These are phyloP conservation scores for Haliclona indistincta DNA, from an alignment of 37 sponge, comb jelly and placozoan species.

Conservation along the genomic window DNA sequence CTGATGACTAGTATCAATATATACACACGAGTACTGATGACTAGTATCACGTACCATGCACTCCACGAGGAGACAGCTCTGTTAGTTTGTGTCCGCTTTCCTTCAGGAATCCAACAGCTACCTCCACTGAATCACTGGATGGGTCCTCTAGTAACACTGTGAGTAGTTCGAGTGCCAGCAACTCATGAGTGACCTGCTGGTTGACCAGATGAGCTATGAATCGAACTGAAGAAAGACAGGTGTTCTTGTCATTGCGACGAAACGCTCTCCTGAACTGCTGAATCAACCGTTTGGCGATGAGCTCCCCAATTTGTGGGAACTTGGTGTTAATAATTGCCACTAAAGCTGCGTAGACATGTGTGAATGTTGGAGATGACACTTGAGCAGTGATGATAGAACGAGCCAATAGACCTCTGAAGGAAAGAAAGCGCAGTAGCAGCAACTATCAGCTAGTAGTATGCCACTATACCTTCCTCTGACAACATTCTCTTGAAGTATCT, in stretches of 20 bases:
- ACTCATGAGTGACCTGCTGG: conserved; percentile 90
- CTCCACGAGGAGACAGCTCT: conserved; percentile 76
- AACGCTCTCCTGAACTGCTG: conserved; percentile 82
- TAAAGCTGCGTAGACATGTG: conserved; percentile 95
- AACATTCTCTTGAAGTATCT: conserved; percentile 92
- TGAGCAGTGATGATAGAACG: conserved; percentile 93
- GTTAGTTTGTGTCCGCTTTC: conserved; percentile 85
- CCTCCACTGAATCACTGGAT: conserved; percentile 94
- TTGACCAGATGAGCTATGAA: conserved; percentile 97
- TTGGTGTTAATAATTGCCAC: conserved; percentile 98
- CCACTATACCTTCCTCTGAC: conserved; percentile 82
- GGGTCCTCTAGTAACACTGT: conserved; percentile 91
- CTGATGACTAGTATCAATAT: no score
- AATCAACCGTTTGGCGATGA: conserved; percentile 84
- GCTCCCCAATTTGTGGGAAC: conserved; percentile 94
- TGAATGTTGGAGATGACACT: conserved; percentile 89
- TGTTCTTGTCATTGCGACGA: conserved; percentile 84
- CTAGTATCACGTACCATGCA: conserved; percentile 47
- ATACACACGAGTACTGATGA: neutral
- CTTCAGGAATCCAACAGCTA: conserved; percentile 89
- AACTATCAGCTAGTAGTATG: neutral
- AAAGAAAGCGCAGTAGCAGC: neutral
- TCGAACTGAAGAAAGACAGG: conserved; percentile 85
- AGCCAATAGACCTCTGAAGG: conserved; percentile 78
- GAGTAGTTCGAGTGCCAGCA: conserved; percentile 90